Evolutionary conservation across 2,888 invertebrate species (phyloP), one percentile per base, ranked within the genome.

Genomic region (Diaperis boleti): DNA sequence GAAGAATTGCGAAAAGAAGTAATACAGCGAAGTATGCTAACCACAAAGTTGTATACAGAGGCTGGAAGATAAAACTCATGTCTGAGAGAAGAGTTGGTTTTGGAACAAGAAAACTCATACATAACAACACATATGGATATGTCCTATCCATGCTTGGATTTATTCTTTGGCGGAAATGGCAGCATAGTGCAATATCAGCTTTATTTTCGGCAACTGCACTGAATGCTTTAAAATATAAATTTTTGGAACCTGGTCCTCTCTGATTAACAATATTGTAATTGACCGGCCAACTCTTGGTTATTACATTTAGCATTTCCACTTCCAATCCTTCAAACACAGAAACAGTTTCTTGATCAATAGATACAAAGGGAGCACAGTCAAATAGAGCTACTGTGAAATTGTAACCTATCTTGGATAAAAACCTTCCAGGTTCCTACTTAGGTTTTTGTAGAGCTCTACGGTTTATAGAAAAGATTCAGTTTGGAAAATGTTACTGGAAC

Each of bases 241-340:
- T 42, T n/a, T 20, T 42, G 2, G 20, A 3, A n/a, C 18, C 17
- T 7, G 7, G 1, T n/a, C 6, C 20, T 15, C 15, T 8, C 8
- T 20, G 7, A 8, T 18, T 42, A n/a, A 42, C 10, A 8, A 42
- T 17, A 1, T 3, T 20, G n/a, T 18, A 42, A 20, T 42, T n/a
- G 1, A 42, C n/a, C 2, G 20, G 20, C 41, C 41, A 42, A 2
- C 20, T 42, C 20, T 6, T 18, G 1, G n/a, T n/a, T 2, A 42
- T 20, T 2, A n/a, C 41, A 2, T 18, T 42, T 3, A 42, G 6
- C 41, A 42, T 42, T 20, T 42, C 41, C 18, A 42, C 20, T 42
- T 42, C 41, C n/a, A 42, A 5, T 1, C 41, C 41, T 20, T 42
- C 20, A n/a, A n/a, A n/a, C n/a, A n/a, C n/a, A n/a, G n/a, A n/a